Base-by-base conservation (phyloP, 2,113 vertebrate genomes). In the Pavo muticus region DNA sequence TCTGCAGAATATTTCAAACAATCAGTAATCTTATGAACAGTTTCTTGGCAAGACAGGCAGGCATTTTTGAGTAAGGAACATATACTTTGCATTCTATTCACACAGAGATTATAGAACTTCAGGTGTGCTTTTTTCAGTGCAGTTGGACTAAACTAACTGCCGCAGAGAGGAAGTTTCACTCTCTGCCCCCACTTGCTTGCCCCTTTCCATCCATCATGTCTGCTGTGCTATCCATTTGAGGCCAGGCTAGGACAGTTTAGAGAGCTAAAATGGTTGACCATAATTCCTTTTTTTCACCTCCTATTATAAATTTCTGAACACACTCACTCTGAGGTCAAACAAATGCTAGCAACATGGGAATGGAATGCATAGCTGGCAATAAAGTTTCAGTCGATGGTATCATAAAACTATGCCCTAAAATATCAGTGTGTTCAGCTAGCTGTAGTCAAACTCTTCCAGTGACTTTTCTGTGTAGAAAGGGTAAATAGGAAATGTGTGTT, bases 351-450 rank as follows among this genome's bases (percentile, higher is more conserved):
- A 1, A 45, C 9, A 65, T 24, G 54, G 65, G 44, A 82, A 83
- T 2, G 3, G 67, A 82, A 87, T 1, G 1, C 39, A 35, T 27
- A 70, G 40, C 56, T 76, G 76, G 60, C 68, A 93, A 60, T 48
- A 77, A 61, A 59, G 29, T 73, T 23, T 63, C 19, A 3, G 39
- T 12, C 48, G 27, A 82, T 23, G 35, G 56, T 85, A 88, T 71
- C n/a, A 63, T 67, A 78, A 86, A 90, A 86, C 61, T 75, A 57
- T 93, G 73, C 72, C 82, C 75, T 84, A 59, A 88, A 82, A 90
- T 77, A 21, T 42, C 15, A 74, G 27, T 60, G 48, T 1, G 7
- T 44, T 88, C 83, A 85, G 71, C 67, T 60, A 87, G 27, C 74
- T 92, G 77, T 63, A 25, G 75, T 68, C 32, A 74, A 89, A 91